Evolutionary conservation across 2,888 invertebrate genomes (phyloP), one percentile per base, ranked within the genome.

Genomic region (Drosophila rellima): DNA sequence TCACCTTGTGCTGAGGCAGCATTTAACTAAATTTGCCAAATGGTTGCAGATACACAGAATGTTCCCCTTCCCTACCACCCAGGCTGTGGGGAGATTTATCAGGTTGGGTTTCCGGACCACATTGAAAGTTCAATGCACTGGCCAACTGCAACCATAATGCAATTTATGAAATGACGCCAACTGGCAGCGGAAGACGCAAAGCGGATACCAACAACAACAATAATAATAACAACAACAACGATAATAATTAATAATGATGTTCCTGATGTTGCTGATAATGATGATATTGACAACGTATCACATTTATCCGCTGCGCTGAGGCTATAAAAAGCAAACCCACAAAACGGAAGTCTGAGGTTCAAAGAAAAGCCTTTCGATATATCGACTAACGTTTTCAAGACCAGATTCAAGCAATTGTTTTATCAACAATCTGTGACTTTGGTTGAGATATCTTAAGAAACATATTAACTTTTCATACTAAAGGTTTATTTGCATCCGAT

Each of bases 161-260:
- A 79, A 81, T 81, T 81, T 79, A 79, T 81, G 79, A 79, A 80
- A 77, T 71, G 74, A 70, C 68, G 67, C 42, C 65, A 63, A 64
- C 70, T 17, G 23, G 17, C 60, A 39, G 39, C 52, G 57, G 64
- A 67, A 67, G 26, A 17, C 31, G 45, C 57, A 64, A 40, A 37
- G 37, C 51, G 35, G 37, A 20, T 40, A 50, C 48, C 51, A 20
- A 31, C 62, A 59, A 17, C 44, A 23, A 42, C 50, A 50, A 29
- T 45, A 45, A 55, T 37, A 45, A 31, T 26, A 20, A 42, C 51
- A 29, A 26, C 42, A 39, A 40, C 31, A 47, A 47, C 37, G 18
- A 23, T 45, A 44, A 35, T 54, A 40, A 11, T 40, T 26, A 39
- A 52, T 54, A 13, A 48, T 67, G 20, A 37, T 37, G 40, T 39